Conservation (phyloP, 53 echinoderm and acorn worm genomes). For the Paelopatides confundens region DNA sequence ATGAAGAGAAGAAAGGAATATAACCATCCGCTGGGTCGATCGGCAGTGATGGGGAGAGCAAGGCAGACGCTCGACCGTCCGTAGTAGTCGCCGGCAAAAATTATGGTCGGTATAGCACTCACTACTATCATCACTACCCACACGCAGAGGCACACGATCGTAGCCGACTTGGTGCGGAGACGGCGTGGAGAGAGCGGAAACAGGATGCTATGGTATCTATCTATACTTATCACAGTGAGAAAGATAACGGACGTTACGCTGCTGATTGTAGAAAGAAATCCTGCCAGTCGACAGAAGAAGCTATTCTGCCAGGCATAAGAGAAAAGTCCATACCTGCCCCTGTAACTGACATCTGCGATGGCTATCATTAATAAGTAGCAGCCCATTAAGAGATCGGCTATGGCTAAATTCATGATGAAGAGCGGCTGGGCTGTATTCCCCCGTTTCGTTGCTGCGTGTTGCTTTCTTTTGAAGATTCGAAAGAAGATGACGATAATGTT, state of each 20-base stretch:
- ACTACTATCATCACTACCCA: conserved; percentile 70
- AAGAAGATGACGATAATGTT: conserved; percentile 55
- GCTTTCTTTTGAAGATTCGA: conserved; percentile 6
- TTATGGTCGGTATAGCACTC: conserved; percentile 73
- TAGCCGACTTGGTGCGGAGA: conserved; percentile 36
- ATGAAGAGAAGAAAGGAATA: conserved; percentile 69
- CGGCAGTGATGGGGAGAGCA: conserved; percentile 83
- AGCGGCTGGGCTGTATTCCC: conserved; percentile 29
- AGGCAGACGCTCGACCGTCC: conserved; percentile 95
- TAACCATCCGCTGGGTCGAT: conserved; percentile 78
- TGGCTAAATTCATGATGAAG: conserved; percentile 35
- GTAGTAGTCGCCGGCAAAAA: conserved; percentile 82
- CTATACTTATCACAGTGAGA: conserved; percentile 62
- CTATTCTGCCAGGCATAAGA: conserved; percentile 31
- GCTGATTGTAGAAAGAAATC: conserved; percentile 57
- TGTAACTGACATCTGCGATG: conserved; percentile 20
- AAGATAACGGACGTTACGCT: conserved; percentile 67
- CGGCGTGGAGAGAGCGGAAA: conserved; percentile 37
- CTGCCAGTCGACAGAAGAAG: conserved; percentile 20
- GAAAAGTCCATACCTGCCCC: conserved; percentile 16
- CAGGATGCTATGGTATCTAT: conserved; percentile 56
- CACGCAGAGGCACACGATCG: neutral
- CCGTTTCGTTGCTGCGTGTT: neutral
- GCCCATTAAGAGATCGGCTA: conserved; percentile 48
- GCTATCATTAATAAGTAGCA: conserved; percentile 34